Conservation (phyloP, 2,888 invertebrate genomes). For the Lagria hirta region DNA sequence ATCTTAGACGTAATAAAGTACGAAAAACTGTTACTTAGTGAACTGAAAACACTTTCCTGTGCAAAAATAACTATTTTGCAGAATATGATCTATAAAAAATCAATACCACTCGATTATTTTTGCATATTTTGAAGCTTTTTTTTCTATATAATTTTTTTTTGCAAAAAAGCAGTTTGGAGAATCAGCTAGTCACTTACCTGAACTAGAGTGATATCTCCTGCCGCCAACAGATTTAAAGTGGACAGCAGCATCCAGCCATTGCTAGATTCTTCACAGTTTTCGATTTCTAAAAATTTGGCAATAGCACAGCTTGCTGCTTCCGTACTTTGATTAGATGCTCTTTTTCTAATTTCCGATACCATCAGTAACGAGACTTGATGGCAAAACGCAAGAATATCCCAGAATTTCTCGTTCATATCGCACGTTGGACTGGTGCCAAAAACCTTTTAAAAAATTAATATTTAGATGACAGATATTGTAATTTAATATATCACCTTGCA, state of each 20-base stretch:
- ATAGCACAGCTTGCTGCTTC: conserved; percentile 97
- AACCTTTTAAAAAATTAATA: conserved; percentile 62
- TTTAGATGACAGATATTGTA: background rate
- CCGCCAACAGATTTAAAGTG: conserved; percentile 86
- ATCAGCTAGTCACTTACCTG: conserved; percentile 66
- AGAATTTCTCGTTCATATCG: conserved; percentile 97
- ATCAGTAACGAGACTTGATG: conserved; percentile 93
- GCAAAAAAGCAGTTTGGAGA: background rate
- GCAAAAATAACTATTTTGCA: too few relatives aligned
- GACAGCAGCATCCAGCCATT: conserved; percentile 96
- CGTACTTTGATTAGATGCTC: conserved; percentile 95
- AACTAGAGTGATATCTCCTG: conserved; percentile 85
- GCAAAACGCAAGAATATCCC: conserved; percentile 92
- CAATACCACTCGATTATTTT: too few relatives aligned
- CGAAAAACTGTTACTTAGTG: too few relatives aligned
- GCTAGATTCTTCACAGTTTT: conserved; percentile 90
- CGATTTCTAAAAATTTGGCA: conserved; percentile 94
- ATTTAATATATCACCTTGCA: conserved; percentile 75
- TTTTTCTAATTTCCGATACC: conserved; percentile 93
- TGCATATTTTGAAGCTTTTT: too few relatives aligned
- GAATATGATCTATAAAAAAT: too few relatives aligned
- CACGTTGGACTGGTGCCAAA: conserved; percentile 91
- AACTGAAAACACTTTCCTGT: too few relatives aligned
- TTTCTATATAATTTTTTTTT: too few relatives aligned
- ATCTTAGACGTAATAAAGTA: too few relatives aligned